A percentile compares a stretch with the other conserved stretches of the same genome.
These are phyloP conservation scores for Meteorus sp. DNA, from an alignment of 1,140 invertebrate genomes.

Conservation along the genomic window DNA sequence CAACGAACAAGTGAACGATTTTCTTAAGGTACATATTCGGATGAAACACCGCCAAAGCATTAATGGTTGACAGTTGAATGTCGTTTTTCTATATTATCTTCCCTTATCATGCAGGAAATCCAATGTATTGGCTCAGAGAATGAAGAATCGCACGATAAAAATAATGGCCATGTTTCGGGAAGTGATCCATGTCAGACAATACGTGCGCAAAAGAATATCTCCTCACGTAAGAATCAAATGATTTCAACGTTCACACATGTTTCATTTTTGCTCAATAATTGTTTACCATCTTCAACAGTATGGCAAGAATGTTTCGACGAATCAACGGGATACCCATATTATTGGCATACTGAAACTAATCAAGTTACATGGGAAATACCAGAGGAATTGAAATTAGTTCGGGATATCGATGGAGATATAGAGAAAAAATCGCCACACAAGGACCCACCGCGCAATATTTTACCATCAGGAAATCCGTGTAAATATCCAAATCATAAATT, in stretches of 20 bases:
- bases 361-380: constrained; percentile 76
- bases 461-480: no score
- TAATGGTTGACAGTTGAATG: constrained; percentile 14
- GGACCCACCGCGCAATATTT: no score
- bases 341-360: constrained; percentile 73
- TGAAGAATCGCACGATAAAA: constrained; percentile 23
- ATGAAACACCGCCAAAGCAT: no score
- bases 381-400: constrained; percentile 55
- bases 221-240: not conserved
- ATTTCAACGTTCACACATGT: constrained; percentile 8
- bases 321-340: constrained; percentile 70
- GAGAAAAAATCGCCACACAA: constrained; percentile 19
- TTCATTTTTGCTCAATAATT: constrained; percentile 13
- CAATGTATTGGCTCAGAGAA: constrained; percentile 48
- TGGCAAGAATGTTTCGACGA: constrained; percentile 76
- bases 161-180: no score
- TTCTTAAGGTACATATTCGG: constrained; percentile 57
- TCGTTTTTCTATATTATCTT: constrained; percentile 18
- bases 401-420: constrained; percentile 34
- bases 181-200: no score
- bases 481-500: no score
- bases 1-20: constrained; percentile 58
- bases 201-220: not conserved
- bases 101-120: constrained; percentile 49
- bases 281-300: constrained; percentile 34